Conservation (phyloP, 30 jellyfish, hydroid and myxozoan genomes). For the Pseudorhiza aurosa region DNA sequence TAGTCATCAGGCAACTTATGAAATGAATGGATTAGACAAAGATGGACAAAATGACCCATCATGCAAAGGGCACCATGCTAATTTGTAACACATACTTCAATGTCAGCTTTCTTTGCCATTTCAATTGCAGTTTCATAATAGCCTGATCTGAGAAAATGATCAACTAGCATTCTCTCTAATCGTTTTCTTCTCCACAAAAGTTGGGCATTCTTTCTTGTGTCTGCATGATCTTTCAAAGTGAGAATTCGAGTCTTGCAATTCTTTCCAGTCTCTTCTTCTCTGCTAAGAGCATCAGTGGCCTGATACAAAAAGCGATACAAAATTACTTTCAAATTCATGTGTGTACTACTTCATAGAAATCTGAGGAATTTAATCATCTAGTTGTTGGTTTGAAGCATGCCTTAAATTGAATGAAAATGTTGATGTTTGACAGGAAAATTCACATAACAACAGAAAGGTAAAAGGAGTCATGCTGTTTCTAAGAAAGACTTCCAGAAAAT, state of each 20-base stretch:
- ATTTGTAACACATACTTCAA: conserved; percentile 62
- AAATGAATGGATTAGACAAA: too few relatives aligned
- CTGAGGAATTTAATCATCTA: background rate
- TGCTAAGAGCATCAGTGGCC: conserved; percentile 67
- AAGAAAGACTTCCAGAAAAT: too few relatives aligned
- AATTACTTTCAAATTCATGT: background rate
- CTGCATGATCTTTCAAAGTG: conserved; percentile 71
- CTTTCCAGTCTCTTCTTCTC: conserved; percentile 72
- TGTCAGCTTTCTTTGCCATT: conserved; percentile 80
- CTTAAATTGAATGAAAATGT: too few relatives aligned
- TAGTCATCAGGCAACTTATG: too few relatives aligned
- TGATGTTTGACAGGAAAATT: too few relatives aligned
- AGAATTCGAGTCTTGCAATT: conserved; percentile 77
- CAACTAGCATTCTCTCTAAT: conserved; percentile 90
- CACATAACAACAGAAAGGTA: too few relatives aligned
- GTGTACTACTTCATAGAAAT: background rate
- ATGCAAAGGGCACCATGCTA: too few relatives aligned
- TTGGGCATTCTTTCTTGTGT: conserved; percentile 63
- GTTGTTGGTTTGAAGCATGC: too few relatives aligned
- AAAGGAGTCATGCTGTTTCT: too few relatives aligned
- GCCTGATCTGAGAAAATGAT: conserved; percentile 87
- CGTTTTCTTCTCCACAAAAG: conserved; percentile 76
- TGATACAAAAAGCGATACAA: background rate
- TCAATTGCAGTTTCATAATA: conserved; percentile 85
- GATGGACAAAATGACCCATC: too few relatives aligned